phyloP scores from a whole-genome alignment of 1,140 invertebrate species.

The Drosophila lini region DNA sequence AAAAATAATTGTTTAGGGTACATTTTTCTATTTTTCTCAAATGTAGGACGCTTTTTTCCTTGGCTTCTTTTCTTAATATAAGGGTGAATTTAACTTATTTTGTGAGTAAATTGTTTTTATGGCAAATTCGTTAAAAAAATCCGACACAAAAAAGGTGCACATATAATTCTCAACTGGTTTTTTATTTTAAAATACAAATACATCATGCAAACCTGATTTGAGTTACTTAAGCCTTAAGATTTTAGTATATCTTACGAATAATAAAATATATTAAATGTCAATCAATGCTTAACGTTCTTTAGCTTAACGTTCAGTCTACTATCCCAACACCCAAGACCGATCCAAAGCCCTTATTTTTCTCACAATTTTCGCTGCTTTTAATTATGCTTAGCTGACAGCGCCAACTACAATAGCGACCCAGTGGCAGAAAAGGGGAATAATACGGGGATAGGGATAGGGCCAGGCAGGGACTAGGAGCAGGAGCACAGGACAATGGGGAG shows the following conservation, averaged over 20 bases:
- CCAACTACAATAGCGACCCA: slow-evolving; percentile 46
- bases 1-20: too few species aligned
- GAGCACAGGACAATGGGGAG: slow-evolving; percentile 27
- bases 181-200: not conserved
- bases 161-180: too few species aligned
- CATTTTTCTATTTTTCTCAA: too few species aligned
- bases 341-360: slow-evolving; percentile 16
- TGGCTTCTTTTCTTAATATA: too few species aligned
- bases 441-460: not conserved
- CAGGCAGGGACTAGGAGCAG: not conserved
- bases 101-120: too few species aligned
- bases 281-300: not conserved
- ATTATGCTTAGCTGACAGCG: slow-evolving; percentile 71
- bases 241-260: not conserved
- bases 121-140: too few species aligned
- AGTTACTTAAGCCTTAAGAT: not conserved
- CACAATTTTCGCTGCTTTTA: slow-evolving; percentile 62
- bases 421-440: not conserved
- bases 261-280: not conserved
- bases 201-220: not conserved
- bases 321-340: not conserved
- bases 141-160: too few species aligned
- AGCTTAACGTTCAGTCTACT: not conserved
- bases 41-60: too few species aligned
- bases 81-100: too few species aligned